Percentiles rank a stretch among this genome's conserved stretches.
Conservation (phyloP, 2,797 vertebrate genomes). For the Gobio occitaniae region DNA sequence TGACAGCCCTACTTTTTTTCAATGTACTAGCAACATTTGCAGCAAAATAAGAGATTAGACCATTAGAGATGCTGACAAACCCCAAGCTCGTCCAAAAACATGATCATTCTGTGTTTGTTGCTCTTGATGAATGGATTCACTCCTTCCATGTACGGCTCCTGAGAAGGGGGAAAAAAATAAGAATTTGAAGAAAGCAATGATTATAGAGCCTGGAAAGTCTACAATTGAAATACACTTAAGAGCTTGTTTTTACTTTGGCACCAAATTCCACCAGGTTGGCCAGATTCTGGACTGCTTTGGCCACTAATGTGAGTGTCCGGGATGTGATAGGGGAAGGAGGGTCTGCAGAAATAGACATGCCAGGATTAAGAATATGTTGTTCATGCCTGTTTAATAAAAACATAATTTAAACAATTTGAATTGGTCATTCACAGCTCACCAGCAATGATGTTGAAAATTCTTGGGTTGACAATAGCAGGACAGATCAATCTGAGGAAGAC, state of each 20-base stretch:
- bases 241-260: constrained; percentile 85
- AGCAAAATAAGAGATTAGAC: background rate
- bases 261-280: constrained; percentile 99
- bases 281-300: constrained; percentile 98
- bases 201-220: background rate
- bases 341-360: constrained; percentile 74
- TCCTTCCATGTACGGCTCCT: constrained; percentile 99
- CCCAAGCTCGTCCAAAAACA: constrained; percentile 98
- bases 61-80: constrained; percentile 67
- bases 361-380: background rate
- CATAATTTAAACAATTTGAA: background rate
- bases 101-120: constrained; percentile 99
- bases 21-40: background rate
- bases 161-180: constrained; percentile 40
- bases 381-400: background rate
- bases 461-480: constrained; percentile 96
- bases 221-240: background rate
- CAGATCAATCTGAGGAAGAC: constrained; percentile 98
- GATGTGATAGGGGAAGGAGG: constrained; percentile 93
- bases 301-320: constrained; percentile 95
- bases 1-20: background rate
- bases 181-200: background rate
- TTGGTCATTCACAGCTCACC: constrained; percentile 75
- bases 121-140: constrained; percentile 99
- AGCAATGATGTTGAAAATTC: constrained; percentile 98